phyloP scores from a whole-genome alignment of 2,888 invertebrate genomes.

The Tipula helvola region DNA sequence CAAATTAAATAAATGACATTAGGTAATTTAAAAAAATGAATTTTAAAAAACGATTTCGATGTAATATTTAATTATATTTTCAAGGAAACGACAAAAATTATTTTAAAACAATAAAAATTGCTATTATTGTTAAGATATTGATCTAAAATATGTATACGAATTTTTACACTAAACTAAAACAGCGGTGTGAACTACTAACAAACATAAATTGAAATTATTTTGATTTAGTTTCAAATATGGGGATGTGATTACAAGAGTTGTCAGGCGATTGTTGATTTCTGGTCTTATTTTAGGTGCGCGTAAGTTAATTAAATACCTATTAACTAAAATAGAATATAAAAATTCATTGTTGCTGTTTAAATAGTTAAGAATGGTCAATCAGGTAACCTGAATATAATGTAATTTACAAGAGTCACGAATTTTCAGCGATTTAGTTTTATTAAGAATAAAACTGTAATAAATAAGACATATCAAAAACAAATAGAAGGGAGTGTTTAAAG shows the following conservation, averaged over 20 bases:
- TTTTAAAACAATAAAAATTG: background rate
- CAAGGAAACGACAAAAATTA: background rate
- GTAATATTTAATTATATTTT: background rate
- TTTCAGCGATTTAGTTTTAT: background rate
- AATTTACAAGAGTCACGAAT: background rate
- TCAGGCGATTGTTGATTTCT: background rate
- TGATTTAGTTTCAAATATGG: background rate
- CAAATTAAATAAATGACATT: background rate
- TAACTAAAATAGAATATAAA: background rate
- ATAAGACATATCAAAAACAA: background rate
- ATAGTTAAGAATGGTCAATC: background rate
- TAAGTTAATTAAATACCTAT: background rate
- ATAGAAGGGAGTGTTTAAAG: background rate
- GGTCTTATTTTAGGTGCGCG: background rate
- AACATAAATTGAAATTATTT: background rate
- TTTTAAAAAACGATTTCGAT: background rate
- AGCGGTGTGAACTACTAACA: background rate
- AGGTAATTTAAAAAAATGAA: background rate
- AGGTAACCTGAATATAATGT: background rate
- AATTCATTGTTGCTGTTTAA: background rate
- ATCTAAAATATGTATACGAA: background rate
- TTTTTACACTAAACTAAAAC: background rate
- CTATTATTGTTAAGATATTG: background rate
- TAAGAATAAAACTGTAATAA: background rate
- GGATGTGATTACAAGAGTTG: background rate